Base-by-base conservation (phyloP, 1,140 invertebrate genomes). In the Drosophila azteca region DNA sequence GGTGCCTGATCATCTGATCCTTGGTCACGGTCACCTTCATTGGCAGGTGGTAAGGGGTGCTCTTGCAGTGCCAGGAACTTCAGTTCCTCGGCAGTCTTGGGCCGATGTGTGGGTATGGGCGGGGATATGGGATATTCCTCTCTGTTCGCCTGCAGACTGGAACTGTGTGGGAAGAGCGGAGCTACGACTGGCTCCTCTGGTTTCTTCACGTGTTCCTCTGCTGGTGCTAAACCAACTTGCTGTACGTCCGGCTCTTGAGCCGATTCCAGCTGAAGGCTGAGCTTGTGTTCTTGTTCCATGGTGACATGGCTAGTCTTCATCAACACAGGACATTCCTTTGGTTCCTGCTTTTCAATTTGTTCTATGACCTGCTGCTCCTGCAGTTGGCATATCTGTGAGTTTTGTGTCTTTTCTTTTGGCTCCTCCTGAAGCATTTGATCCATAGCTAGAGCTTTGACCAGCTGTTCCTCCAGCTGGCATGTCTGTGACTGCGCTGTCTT, bases 21-120 rank as follows among this genome's bases (percentile, higher is more conserved):
- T 24, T 7, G 2, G 2, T 9, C 6, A 3, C 24, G 2, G 2
- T 9, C 6, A 3, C 24, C 15, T 31, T 26, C 13, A 8, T 60
- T 35, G 26, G 59, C 49, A 0, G 50, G 58, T 8, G 50, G 58
- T 8, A 72, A 51, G 8, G 26, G 59, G 35, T 57, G 46, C 22
- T 69, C 63, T 1, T 50, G 58, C 0, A 77, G 15, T 0, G 50
- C 29, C 13, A 49, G 1, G 13, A 67, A 49, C 17, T 62, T 45
- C 6, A 85, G 7, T 48, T 85, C 82, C 20, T 74, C 67, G 9
- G 50, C 17, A 9, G 77, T 74, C 39, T 81, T 83, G 2, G 51
- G 26, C 1, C 79, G 80, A 51, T 81, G 82, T 22, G 82, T 85
- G 15, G 81, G 81, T 71, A 85, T 85, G 2, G 81, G 81, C n/a